Conservation (phyloP, 2,888 invertebrate species). For the Polymixis lichenea region DNA sequence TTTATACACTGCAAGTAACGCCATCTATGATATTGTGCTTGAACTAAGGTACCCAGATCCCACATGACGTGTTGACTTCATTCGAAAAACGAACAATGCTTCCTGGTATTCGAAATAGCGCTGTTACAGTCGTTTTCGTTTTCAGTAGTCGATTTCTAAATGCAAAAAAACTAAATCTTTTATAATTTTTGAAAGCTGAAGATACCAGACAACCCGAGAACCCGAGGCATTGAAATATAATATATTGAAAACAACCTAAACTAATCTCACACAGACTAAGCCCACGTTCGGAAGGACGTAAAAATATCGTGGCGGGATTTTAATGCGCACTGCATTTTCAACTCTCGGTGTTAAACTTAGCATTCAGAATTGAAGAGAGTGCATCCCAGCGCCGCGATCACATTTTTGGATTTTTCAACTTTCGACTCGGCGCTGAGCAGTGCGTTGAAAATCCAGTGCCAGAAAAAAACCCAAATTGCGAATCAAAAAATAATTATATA, state of each 20-base stretch:
- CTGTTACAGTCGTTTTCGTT: not conserved
- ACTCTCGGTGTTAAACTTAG: too few species aligned
- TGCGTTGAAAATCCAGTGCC: too few species aligned
- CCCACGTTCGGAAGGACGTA: too few species aligned
- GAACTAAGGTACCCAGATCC: not conserved
- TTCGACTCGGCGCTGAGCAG: too few species aligned
- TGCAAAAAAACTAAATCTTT: not conserved
- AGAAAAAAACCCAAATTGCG: too few species aligned
- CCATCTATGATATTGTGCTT: slow-evolving; percentile 30
- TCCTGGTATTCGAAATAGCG: not conserved
- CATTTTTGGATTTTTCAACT: too few species aligned
- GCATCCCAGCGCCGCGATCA: too few species aligned
- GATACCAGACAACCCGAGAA: not conserved
- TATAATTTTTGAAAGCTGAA: too few species aligned
- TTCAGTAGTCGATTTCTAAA: not conserved
- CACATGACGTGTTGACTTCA: not conserved
- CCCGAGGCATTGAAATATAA: not conserved
- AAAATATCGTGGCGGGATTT: too few species aligned
- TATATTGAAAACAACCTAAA: not conserved
- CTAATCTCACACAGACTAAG: too few species aligned
- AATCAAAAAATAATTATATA: not conserved
- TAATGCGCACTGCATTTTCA: too few species aligned
- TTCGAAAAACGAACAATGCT: not conserved
- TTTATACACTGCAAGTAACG: slow-evolving; percentile 14
- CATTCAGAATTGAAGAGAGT: too few species aligned